phyloP scores from a whole-genome alignment of 2,888 invertebrate species.

The Synanthedon andrenaeformis region DNA sequence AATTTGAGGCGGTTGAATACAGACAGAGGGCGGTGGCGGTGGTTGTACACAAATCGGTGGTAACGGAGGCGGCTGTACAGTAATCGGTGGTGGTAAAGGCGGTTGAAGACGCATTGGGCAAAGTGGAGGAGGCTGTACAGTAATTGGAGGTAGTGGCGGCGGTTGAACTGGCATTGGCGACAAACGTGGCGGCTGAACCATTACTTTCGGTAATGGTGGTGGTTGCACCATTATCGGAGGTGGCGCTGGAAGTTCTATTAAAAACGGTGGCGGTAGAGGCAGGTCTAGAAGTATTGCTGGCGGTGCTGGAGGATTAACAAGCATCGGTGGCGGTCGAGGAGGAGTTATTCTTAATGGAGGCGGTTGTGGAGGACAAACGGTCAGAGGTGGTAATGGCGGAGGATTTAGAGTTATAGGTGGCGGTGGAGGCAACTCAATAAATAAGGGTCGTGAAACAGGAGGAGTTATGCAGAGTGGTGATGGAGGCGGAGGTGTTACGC shows the following conservation, averaged over 20 bases:
- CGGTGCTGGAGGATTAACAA: constrained; percentile 17
- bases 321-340: constrained; percentile 29
- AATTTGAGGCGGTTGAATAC: constrained; percentile 35
- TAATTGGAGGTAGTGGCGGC: constrained; percentile 43
- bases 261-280: constrained; percentile 20
- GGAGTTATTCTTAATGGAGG: constrained; percentile 46
- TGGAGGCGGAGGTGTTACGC: constrained; percentile 28
- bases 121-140: constrained; percentile 44
- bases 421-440: constrained; percentile 34
- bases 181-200: constrained; percentile 49
- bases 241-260: constrained; percentile 22
- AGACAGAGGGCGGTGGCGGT: constrained; percentile 42
- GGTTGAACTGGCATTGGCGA: constrained; percentile 52
- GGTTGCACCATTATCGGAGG: constrained; percentile 51
- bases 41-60: constrained; percentile 45
- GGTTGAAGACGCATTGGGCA: constrained; percentile 22
- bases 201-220: constrained; percentile 41
- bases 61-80: constrained; percentile 28
- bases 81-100: constrained; percentile 27
- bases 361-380: constrained; percentile 34
- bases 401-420: constrained; percentile 35
- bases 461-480: constrained; percentile 36
- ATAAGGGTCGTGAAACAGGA: constrained; percentile 41
- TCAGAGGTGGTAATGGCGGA: constrained; percentile 33
- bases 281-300: constrained; percentile 21